Evolutionary conservation across 2,113 vertebrate species (phyloP), one percentile per base, ranked within the genome.

Genomic region (Silurus meridionalis): DNA sequence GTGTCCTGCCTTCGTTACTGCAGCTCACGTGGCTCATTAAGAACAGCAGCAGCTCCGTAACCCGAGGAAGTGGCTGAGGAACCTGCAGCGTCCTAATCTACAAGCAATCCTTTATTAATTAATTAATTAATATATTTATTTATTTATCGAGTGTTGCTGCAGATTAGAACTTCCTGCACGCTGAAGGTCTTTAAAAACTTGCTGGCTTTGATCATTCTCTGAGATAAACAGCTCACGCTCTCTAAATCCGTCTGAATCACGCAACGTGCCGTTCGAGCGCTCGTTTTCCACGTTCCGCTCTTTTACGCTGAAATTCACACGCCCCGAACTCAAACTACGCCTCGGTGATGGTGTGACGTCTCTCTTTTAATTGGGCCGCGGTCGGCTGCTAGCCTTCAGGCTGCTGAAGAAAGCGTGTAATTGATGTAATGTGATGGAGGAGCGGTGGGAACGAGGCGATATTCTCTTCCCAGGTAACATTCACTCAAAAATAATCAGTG

Each of bases 151-250:
- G 21, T 8, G 14, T 25, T 37, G 25, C 57, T 57, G n/a, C 52
- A 57, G 52, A 79, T 57, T 57, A 78, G 14, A 79, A 79, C 53
- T 79, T 79, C 55, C 77, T 79, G 15, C 55, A 58, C 17, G 55
- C 77, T 58, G 15, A 79, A 79, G 55, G 25, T 79, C 77, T 79
- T 79, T 58, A 79, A 60, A 58, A 79, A 57, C 52, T 79, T 28
- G n/a, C 75, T 25, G 1, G n/a, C 75, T 79, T 79, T 79, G 75
- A 79, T 79, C 75, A 28, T 28, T 37, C 19, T 15, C 55, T 37
- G 77, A 79, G 53, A 79, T 79, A 79, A 79, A 79, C 75, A 79
- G 7, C 75, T 58, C 53, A 17, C 53, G 17, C 53, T 79, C 75
- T 8, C 37, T 79, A 14, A 79, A 60, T 57, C 77, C 19, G 53